A percentile compares a stretch with the other conserved stretches of the same genome.
Conservation (phyloP, 1,140 invertebrate genomes). For the Drosophila nasuta region DNA sequence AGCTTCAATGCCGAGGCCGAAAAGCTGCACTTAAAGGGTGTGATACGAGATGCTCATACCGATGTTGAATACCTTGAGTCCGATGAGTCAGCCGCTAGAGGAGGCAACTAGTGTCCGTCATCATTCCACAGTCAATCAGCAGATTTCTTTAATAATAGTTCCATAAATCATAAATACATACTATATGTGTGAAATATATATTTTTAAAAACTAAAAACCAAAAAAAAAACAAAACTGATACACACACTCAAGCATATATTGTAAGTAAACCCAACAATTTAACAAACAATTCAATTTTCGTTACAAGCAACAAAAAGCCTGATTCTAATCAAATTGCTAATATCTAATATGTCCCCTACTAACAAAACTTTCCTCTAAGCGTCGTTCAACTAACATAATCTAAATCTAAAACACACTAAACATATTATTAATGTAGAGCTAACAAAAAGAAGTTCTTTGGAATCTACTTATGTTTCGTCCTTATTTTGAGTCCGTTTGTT, state of each 20-base stretch:
- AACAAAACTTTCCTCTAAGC: conserved; percentile 55
- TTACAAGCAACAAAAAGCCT: conserved; percentile 72
- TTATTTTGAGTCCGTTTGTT: conserved; percentile 63
- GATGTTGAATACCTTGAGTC: conserved; percentile 86
- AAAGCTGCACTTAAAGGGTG: conserved; percentile 85
- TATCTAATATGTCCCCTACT: conserved; percentile 59
- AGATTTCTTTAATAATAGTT: conserved; percentile 60
- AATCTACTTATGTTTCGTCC: conserved; percentile 54
- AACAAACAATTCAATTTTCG: conserved; percentile 60
- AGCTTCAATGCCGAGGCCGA: conserved; percentile 85
- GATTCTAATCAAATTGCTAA: conserved; percentile 51
- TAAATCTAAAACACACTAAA: conserved; percentile 38
- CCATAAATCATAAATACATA: conserved; percentile 51
- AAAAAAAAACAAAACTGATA: conserved; percentile 38
- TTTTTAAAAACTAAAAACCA: neutral
- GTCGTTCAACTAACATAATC: conserved; percentile 68
- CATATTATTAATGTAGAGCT: conserved; percentile 43
- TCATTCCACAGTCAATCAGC: conserved; percentile 29
- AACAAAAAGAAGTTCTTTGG: conserved; percentile 71
- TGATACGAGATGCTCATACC: conserved; percentile 82
- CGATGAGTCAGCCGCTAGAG: conserved; percentile 75
- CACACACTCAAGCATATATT: conserved; percentile 77
- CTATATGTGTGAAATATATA: conserved; percentile 40
- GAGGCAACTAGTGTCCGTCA: conserved; percentile 64
- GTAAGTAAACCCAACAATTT: conserved; percentile 78